These are phyloP conservation scores for Archilochus colubris DNA, from an alignment of 2,113 vertebrate species.

Conservation along the genomic window DNA sequence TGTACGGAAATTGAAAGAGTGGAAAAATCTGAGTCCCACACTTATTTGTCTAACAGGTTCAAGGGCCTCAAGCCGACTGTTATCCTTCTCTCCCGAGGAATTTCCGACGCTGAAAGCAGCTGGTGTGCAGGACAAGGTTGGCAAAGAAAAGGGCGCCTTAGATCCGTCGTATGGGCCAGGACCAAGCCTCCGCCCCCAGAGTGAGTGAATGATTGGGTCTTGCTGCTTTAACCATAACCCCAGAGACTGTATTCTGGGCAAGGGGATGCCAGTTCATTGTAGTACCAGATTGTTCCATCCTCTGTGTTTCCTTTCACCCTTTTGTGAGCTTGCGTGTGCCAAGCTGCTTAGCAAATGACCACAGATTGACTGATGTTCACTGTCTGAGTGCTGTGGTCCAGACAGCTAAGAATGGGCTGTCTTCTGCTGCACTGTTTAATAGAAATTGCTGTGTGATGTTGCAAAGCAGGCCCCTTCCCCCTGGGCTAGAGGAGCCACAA, in stretches of 20 bases:
- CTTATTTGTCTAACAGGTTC: constrained; percentile 82
- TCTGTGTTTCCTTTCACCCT: not conserved
- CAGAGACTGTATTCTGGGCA: not conserved
- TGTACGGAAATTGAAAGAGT: not conserved
- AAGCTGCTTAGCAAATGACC: not conserved
- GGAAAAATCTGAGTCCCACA: not conserved
- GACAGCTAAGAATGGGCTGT: not conserved
- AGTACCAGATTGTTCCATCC: not conserved
- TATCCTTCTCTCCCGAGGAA: constrained; percentile 99
- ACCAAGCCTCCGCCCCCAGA: constrained; percentile 99
- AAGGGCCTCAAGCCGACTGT: constrained; percentile 99
- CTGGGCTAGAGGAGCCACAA: not conserved
- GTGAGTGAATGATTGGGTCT: constrained; percentile 73
- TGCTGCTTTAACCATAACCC: not conserved
- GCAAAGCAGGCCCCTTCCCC: not conserved
- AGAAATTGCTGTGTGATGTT: not conserved
- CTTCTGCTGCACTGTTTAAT: not conserved
- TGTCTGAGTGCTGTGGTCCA: not conserved
- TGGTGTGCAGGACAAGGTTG: constrained; percentile 99
- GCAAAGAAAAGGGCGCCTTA: constrained; percentile 99
- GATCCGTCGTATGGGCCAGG: constrained; percentile 99
- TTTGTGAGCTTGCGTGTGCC: not conserved
- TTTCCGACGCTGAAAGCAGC: constrained; percentile 99
- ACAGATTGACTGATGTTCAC: not conserved
- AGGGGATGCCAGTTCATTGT: not conserved